Percentiles rank a stretch among this genome's conserved stretches.
Conservation (phyloP, 2,888 invertebrate genomes). For the Liopterus haemorrhoidalis region DNA sequence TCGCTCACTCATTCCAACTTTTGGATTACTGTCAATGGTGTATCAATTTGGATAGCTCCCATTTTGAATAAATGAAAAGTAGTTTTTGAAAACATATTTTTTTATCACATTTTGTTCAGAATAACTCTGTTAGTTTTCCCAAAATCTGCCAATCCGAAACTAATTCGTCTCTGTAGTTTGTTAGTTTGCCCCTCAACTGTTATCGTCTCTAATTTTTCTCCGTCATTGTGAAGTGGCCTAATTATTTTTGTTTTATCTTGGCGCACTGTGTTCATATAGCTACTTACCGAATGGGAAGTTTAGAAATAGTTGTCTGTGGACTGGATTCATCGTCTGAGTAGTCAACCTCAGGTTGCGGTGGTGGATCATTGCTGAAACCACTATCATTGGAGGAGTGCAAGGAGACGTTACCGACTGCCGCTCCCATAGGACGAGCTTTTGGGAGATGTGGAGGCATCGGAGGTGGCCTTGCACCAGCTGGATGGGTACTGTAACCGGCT, state of each 20-base stretch:
- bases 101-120: no score
- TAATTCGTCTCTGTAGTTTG: no score
- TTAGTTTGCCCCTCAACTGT: no score
- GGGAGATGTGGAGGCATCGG: conserved; percentile 43
- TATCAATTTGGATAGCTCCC: no score
- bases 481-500: conserved; percentile 43
- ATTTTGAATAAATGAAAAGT: no score
- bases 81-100: no score
- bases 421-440: conserved; percentile 41
- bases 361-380: conserved; percentile 83
- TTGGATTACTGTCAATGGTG: no score
- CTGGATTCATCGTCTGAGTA: conserved; percentile 84
- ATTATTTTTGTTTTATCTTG: conserved; percentile 23
- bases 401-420: conserved; percentile 63
- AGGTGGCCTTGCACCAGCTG: conserved; percentile 42
- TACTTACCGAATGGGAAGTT: conserved; percentile 51
- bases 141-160: no score
- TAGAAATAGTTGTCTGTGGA: conserved; percentile 50
- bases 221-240: not conserved
- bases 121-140: no score
- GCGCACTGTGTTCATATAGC: conserved; percentile 28
- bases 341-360: conserved; percentile 82
- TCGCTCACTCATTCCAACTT: no score
- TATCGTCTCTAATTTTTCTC: no score
- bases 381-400: conserved; percentile 89